Evolutionary conservation across 2,113 vertebrate species (phyloP).

Genomic region (Microtus oregoni): DNA sequence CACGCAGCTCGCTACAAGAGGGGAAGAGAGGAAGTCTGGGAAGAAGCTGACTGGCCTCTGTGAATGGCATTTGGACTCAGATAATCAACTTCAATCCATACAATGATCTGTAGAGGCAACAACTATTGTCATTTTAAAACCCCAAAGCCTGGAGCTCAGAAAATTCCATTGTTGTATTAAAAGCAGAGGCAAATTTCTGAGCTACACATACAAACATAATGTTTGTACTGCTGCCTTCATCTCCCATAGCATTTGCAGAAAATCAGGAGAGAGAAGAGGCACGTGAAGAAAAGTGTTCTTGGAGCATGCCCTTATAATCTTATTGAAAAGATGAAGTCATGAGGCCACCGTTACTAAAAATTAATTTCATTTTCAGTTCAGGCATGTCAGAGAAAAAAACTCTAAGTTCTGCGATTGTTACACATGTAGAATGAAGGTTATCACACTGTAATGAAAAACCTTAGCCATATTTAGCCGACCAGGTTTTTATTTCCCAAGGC

Average conservation of each 20-base stretch:
- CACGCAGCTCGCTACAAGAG: no score
- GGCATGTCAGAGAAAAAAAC: conserved; percentile 45
- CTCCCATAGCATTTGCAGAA: not conserved
- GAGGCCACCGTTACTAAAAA: not conserved
- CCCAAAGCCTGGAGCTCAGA: not conserved
- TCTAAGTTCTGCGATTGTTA: conserved; percentile 56
- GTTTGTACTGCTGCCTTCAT: rapidly evolving
- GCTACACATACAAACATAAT: not conserved
- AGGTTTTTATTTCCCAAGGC: conserved; percentile 70
- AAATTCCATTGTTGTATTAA: conserved; percentile 1
- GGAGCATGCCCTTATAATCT: not conserved
- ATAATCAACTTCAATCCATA: not conserved
- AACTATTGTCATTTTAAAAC: conserved; percentile 39
- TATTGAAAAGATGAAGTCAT: conserved; percentile 29
- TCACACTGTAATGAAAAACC: conserved; percentile 63
- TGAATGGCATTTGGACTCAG: not conserved
- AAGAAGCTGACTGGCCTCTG: not conserved
- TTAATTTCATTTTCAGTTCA: conserved; percentile 70
- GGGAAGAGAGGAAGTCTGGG: not conserved
- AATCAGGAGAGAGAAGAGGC: not conserved
- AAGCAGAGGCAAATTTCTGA: conserved; percentile 39
- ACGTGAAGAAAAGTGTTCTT: not conserved
- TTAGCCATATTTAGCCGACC: conserved; percentile 48
- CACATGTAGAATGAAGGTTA: conserved; percentile 46
- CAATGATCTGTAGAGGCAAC: not conserved